Evolutionary conservation across 2,888 invertebrate genomes (phyloP).

Genomic region (Prionchulus punctatus): DNA sequence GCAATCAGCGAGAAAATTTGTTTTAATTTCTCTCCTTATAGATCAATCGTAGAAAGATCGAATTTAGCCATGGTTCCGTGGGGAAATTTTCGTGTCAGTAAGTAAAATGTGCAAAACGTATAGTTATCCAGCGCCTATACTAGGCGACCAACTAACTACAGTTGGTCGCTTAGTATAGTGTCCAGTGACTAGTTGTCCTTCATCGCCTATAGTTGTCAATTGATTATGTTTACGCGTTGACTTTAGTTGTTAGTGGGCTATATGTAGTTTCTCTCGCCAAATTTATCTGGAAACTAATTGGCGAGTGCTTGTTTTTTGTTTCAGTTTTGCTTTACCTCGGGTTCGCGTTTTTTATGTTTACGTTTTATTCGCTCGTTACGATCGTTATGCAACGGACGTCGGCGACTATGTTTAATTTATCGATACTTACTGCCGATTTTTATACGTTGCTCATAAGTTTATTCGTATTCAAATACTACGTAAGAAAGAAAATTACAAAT

Average conservation of each 20-base stretch:
- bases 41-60: background rate
- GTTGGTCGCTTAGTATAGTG: too few species aligned
- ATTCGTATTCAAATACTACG: slow-evolving; percentile 61
- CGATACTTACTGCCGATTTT: slow-evolving; percentile 64
- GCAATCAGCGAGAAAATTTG: background rate
- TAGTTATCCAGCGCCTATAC: too few species aligned
- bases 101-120: too few species aligned
- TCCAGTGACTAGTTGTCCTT: too few species aligned
- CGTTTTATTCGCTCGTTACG: slow-evolving; percentile 58
- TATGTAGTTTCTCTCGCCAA: too few species aligned
- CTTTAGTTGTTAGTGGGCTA: too few species aligned
- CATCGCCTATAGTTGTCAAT: too few species aligned
- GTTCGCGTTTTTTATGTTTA: slow-evolving; percentile 55
- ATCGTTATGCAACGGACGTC: slow-evolving; percentile 58
- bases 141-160: too few species aligned
- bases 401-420: slow-evolving; percentile 63
- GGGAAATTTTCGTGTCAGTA: too few species aligned
- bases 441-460: slow-evolving; percentile 64
- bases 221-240: too few species aligned
- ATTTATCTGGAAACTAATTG: too few species aligned
- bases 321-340: slow-evolving; percentile 21
- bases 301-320: slow-evolving; percentile 3
- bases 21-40: slow-evolving; percentile 7
- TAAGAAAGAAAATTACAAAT: too few species aligned
- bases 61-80: slow-evolving; percentile 48